These are phyloP conservation scores for Nomada ferruginata DNA, from an alignment of 2,888 invertebrate genomes.

Conservation along the genomic window DNA sequence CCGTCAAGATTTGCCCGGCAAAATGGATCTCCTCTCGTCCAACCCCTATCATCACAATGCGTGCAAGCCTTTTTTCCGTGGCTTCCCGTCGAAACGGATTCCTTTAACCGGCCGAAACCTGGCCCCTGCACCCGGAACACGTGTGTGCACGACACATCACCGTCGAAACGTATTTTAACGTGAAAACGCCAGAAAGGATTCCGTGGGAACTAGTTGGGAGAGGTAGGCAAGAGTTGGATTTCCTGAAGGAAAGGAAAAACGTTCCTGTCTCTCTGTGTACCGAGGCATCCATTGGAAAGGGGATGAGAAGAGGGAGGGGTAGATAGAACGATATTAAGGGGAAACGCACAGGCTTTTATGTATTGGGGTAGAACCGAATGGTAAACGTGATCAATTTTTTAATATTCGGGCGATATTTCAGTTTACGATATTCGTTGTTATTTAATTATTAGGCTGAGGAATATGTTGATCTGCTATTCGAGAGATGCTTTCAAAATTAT, in stretches of 20 bases:
- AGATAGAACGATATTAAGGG: constrained; percentile 24
- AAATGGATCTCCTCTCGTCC: constrained; percentile 61
- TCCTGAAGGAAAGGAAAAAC: constrained; percentile 63
- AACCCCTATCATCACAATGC: constrained; percentile 69
- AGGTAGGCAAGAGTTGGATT: constrained; percentile 80
- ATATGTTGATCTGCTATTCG: too few species aligned
- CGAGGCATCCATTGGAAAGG: constrained; percentile 22
- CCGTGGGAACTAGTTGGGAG: constrained; percentile 80
- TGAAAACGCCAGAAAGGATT: constrained; percentile 81
- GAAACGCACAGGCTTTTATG: constrained; percentile 11
- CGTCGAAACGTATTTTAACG: constrained; percentile 73
- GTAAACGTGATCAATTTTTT: background rate
- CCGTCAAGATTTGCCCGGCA: constrained; percentile 77
- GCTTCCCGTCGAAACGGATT: constrained; percentile 66
- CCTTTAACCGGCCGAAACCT: constrained; percentile 67
- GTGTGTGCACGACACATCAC: constrained; percentile 50
- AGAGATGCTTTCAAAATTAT: too few species aligned
- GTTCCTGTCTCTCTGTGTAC: constrained; percentile 43
- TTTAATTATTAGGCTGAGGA: too few species aligned
- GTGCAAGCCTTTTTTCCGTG: constrained; percentile 63
- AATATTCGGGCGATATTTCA: background rate
- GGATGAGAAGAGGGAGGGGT: constrained; percentile 12
- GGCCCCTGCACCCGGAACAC: constrained; percentile 49
- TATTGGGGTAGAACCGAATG: background rate
- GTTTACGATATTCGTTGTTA: background rate